phyloP scores from a whole-genome alignment of 1,140 invertebrate species.

The Grapholita molesta region DNA sequence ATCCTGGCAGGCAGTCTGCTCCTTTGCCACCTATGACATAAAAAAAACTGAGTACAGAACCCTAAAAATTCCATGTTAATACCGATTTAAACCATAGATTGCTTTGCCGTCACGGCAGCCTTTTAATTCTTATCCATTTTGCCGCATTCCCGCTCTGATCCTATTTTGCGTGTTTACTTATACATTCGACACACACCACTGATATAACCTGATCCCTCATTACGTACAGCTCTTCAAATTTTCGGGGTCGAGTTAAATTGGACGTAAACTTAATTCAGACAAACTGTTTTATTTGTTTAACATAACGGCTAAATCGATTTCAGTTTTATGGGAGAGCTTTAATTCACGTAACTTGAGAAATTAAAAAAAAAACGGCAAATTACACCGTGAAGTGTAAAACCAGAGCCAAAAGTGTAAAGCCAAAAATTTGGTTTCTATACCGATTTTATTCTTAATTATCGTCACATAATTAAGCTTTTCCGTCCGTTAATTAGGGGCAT shows the following conservation, averaged over 20 bases:
- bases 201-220: not conserved
- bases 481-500: too few relatives aligned
- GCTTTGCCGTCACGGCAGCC: not conserved
- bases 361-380: not conserved
- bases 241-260: not conserved
- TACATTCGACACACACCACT: not conserved
- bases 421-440: too few relatives aligned
- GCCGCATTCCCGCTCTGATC: not conserved
- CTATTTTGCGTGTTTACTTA: not conserved
- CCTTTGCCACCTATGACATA: too few relatives aligned
- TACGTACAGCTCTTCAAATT: not conserved
- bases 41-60: not conserved
- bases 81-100: not conserved
- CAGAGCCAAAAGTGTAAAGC: too few relatives aligned
- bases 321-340: not conserved
- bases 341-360: not conserved
- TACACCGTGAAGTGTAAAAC: too few relatives aligned
- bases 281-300: not conserved
- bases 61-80: not conserved
- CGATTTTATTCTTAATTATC: too few relatives aligned
- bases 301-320: slow-evolving; percentile 4
- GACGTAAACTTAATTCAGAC: not conserved
- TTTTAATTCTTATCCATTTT: not conserved
- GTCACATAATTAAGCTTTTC: too few relatives aligned
- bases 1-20: too few relatives aligned